Conservation (phyloP, 1,140 invertebrate species). For the Eubasilissa regina region DNA sequence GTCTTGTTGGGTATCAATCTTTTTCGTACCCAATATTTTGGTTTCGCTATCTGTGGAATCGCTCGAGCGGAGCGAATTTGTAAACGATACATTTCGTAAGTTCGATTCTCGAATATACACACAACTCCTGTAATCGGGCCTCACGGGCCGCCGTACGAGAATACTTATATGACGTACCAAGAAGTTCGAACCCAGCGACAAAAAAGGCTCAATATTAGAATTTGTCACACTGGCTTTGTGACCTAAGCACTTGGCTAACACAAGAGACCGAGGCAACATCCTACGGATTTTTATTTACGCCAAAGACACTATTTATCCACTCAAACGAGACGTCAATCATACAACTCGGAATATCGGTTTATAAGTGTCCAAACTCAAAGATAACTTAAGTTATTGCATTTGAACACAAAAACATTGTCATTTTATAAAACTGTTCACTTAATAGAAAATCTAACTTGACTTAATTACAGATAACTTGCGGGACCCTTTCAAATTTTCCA, state of each 20-base stretch:
- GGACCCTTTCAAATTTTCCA: constrained; percentile 11
- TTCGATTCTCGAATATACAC: constrained; percentile 1
- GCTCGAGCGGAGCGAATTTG: neutral
- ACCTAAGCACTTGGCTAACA: constrained; percentile 41
- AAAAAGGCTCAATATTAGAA: constrained; percentile 27
- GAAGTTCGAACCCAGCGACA: constrained; percentile 17
- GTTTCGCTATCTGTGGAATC: neutral
- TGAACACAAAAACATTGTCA: constrained; percentile 1
- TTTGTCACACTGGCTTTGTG: constrained; percentile 30
- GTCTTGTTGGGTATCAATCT: neutral
- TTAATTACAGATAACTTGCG: neutral
- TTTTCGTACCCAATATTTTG: neutral
- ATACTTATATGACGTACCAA: constrained; percentile 27
- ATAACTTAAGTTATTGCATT: neutral
- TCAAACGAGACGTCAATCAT: constrained; percentile 19
- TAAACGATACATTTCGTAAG: neutral
- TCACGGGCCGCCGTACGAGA: neutral
- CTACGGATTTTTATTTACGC: neutral
- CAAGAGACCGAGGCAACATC: constrained; percentile 51
- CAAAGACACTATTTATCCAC: neutral
- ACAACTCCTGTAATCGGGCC: neutral
- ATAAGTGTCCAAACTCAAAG: neutral
- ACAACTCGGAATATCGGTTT: constrained; percentile 1
- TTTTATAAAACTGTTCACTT: neutral
- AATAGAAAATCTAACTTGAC: neutral